A percentile compares a stretch with the other conserved stretches of the same genome.
These are phyloP conservation scores for Phylloscopus trochiloides DNA, from an alignment of 2,113 vertebrate species.

Conservation along the genomic window DNA sequence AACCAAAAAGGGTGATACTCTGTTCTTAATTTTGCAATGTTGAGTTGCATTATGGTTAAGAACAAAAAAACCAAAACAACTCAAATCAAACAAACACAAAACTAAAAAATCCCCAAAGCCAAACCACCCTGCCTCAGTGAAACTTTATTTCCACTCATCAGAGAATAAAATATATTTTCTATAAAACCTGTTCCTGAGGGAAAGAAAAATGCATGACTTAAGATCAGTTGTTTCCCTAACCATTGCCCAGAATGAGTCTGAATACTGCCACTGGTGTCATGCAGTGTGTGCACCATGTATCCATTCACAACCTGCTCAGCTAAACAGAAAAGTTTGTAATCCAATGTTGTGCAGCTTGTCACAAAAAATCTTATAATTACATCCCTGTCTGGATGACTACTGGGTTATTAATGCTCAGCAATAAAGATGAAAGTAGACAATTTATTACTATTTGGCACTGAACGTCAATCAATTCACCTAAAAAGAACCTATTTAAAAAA, in stretches of 20 bases:
- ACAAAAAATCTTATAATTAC: constrained; percentile 3
- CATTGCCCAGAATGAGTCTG: neutral
- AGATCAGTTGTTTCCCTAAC: neutral
- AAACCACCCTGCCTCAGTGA: neutral
- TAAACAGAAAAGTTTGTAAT: neutral
- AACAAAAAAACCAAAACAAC: neutral
- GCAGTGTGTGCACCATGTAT: fast-evolving
- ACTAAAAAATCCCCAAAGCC: neutral
- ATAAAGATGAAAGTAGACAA: constrained; percentile 45
- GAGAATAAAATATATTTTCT: neutral
- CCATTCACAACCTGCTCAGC: neutral
- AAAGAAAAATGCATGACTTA: neutral
- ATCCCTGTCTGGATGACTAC: neutral
- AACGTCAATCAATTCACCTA: constrained; percentile 26
- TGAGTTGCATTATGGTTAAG: neutral
- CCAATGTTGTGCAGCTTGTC: neutral
- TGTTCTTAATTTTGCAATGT: neutral
- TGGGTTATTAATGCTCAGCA: constrained; percentile 43
- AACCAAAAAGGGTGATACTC: neutral
- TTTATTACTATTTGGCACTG: constrained; percentile 51
- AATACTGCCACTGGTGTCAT: neutral
- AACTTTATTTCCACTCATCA: neutral
- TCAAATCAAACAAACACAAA: neutral
- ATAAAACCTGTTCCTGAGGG: neutral
- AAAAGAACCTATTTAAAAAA: constrained; percentile 16